Conservation (phyloP, 2,888 invertebrate species). For the Erebia epiphron region DNA sequence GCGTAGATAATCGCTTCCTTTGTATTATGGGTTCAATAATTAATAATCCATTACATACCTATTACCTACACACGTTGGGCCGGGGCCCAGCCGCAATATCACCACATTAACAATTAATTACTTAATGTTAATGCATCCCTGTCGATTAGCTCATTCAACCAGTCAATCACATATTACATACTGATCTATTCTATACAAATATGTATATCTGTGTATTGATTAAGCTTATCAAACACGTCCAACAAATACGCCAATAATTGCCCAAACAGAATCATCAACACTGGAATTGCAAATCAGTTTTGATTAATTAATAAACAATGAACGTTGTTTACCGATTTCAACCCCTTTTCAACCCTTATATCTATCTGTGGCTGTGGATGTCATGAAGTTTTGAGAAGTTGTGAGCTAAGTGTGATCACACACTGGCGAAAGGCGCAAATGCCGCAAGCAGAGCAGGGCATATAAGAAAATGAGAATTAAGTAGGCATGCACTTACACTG, state of each 20-base stretch:
- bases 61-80: no score
- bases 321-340: not conserved
- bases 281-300: not conserved
- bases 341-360: not conserved
- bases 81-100: not conserved
- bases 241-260: not conserved
- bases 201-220: not conserved
- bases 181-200: not conserved
- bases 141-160: not conserved
- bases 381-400: no score
- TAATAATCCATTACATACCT: not conserved
- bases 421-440: no score
- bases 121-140: not conserved
- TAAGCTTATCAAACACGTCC: not conserved
- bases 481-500: no score
- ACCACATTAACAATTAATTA: not conserved
- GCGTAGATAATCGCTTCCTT: not conserved
- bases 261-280: not conserved
- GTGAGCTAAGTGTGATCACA: no score
- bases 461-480: no score
- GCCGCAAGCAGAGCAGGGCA: no score
- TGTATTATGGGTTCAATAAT: not conserved
- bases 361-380: no score
- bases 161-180: not conserved
- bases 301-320: conserved; percentile 6